Evolutionary conservation across 1,140 invertebrate genomes (phyloP), one percentile per base, ranked within the genome.

Genomic region (Orussus abietinus): DNA sequence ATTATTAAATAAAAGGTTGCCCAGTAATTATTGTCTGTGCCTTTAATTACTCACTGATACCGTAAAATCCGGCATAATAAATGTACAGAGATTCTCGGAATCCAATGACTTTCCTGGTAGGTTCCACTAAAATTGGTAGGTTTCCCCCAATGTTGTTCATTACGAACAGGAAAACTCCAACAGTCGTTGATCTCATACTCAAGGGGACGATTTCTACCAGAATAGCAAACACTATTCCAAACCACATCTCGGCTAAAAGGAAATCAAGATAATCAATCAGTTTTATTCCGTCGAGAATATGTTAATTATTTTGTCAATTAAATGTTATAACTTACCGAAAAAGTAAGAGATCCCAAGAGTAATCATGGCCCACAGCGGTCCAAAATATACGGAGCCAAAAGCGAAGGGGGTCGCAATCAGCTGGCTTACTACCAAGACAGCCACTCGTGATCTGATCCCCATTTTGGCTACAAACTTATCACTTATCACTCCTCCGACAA

Each of bases 131-230:
- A 54, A 93, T 89, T 5, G 90, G 90, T 39, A 92, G 70, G 67
- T 92, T 92, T n/a, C 90, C 90, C n/a, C 89, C 90, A 42, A 92
- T 81, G 64, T 92, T 92, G 69, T 92, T 93, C 86, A 92, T 92
- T 0, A 92, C 84, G 64, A 93, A 92, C 2, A 93, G 72, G 56
- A 91, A 92, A 2, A 92, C 78, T 0, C 88, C 90, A 3, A 93
- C 82, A 1, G 86, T 85, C 3, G 88, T 90, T 7, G 89, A 91
- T 22, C 89, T 75, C 5, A 91, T 78, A 2, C 82, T 79, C 10
- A 88, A 43, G 1, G 89, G 88, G 5, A 92, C 88, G 44, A 92
- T 86, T 71, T 92, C 90, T 2, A 93, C 87, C 3, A 93, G 75
- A 51, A 92, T 86, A 10, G 89, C 88, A 59, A 92, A 92, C 3